Evolutionary conservation across 2,113 vertebrate genomes (phyloP).

Genomic region (Entelurus aequoreus): DNA sequence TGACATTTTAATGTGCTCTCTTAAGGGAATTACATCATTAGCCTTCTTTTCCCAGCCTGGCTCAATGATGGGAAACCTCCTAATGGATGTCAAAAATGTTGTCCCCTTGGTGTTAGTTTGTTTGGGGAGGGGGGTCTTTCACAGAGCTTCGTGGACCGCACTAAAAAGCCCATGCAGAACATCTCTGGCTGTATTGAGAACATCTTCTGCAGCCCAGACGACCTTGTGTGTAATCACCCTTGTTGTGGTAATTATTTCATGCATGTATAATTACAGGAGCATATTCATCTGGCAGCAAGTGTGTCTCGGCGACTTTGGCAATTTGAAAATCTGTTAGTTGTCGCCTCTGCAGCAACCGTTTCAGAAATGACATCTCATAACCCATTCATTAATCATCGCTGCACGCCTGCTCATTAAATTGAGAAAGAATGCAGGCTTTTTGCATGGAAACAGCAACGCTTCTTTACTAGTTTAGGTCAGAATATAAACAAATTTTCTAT

Average conservation of each 20-base stretch:
- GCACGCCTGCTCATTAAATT: slow-evolving; percentile 35
- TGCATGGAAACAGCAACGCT: slow-evolving; percentile 11
- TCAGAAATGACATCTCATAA: slow-evolving; percentile 37
- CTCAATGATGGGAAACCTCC: slow-evolving; percentile 67
- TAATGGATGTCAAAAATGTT: slow-evolving; percentile 69
- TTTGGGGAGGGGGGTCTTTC: slow-evolving; percentile 15
- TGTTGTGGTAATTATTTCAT: slow-evolving; percentile 57
- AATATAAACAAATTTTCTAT: too few relatives aligned
- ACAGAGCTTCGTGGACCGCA: slow-evolving; percentile 32
- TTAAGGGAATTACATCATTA: slow-evolving; percentile 70
- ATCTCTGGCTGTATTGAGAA: slow-evolving; percentile 34
- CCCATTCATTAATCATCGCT: slow-evolving; percentile 58
- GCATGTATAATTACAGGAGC: slow-evolving; percentile 54
- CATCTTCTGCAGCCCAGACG: slow-evolving; percentile 21
- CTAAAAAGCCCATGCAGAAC: slow-evolving; percentile 45
- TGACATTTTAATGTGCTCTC: slow-evolving; percentile 70
- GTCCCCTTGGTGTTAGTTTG: slow-evolving; percentile 35
- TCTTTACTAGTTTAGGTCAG: too few relatives aligned
- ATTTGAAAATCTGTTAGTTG: slow-evolving; percentile 41
- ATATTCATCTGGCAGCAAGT: slow-evolving; percentile 27
- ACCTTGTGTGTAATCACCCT: slow-evolving; percentile 35
- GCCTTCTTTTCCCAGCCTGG: slow-evolving; percentile 46
- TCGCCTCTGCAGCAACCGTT: slow-evolving; percentile 25
- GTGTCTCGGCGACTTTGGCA: slow-evolving; percentile 33
- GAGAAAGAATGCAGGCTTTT: slow-evolving; percentile 22